phyloP scores from a whole-genome alignment of 2,113 vertebrate genomes.

The Felis catus region DNA sequence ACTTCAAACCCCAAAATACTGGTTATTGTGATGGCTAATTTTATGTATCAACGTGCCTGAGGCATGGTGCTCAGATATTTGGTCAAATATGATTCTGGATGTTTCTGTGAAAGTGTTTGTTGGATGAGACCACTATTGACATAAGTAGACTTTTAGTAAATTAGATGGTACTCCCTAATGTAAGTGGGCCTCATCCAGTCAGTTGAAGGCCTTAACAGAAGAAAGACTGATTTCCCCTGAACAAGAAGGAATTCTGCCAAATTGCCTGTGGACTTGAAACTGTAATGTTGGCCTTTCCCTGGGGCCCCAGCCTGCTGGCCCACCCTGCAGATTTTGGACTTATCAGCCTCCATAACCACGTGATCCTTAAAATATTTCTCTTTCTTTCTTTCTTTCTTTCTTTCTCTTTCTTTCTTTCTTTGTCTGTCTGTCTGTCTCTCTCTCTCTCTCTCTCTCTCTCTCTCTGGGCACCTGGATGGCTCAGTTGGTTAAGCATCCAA shows the following conservation, averaged over 20 bases:
- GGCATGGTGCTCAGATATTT: background rate
- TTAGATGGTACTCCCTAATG: background rate
- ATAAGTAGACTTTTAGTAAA: background rate
- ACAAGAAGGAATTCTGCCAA: background rate
- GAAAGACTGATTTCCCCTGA: background rate
- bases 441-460: background rate
- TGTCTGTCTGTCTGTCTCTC: too few relatives aligned
- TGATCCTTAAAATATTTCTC: background rate
- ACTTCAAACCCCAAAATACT: background rate
- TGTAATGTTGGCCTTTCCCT: background rate
- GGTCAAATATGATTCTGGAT: background rate
- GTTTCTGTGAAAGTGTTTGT: background rate
- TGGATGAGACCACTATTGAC: background rate
- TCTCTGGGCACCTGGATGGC: background rate
- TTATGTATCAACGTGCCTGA: background rate
- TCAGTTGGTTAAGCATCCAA: too few relatives aligned
- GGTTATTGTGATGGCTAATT: background rate
- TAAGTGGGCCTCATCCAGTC: background rate
- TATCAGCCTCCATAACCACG: background rate
- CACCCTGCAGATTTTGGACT: background rate
- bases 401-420: background rate
- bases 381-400: background rate
- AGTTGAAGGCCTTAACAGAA: background rate
- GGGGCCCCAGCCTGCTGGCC: background rate
- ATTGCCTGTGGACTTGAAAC: background rate